Percentiles rank a stretch among this genome's conserved stretches.
phyloP scores from a whole-genome alignment of 2,113 vertebrate genomes.

The Hypomesus transpacificus region DNA sequence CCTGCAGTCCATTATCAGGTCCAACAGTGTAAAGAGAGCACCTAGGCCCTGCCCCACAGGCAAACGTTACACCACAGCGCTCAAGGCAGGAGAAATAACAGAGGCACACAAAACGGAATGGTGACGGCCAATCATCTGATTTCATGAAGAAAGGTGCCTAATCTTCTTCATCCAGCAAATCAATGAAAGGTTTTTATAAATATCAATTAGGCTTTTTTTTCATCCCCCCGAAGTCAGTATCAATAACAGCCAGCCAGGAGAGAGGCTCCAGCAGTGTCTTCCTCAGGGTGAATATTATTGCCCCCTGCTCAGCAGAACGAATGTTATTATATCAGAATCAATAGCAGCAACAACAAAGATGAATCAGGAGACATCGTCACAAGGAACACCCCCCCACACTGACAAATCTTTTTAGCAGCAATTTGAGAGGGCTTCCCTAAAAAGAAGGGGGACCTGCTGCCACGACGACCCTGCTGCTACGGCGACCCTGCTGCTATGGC shows the following conservation, averaged over 20 bases:
- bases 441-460: constrained; percentile 48
- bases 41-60: not conserved
- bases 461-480: too few relatives aligned
- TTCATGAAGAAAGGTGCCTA: not conserved
- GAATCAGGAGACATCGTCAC: constrained; percentile 67
- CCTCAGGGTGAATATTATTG: constrained; percentile 55
- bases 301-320: constrained; percentile 47
- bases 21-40: not conserved
- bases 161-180: constrained; percentile 21
- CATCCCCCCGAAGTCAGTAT: constrained; percentile 15
- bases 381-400: constrained; percentile 62
- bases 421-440: constrained; percentile 81
- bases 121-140: constrained; percentile 12
- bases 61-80: too few relatives aligned
- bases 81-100: not conserved
- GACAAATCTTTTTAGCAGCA: constrained; percentile 89
- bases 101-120: constrained; percentile 5
- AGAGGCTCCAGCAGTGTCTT: constrained; percentile 44
- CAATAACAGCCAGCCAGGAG: constrained; percentile 46
- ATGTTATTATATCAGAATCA: constrained; percentile 67
- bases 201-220: constrained; percentile 27
- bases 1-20: constrained; percentile 6
- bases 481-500: too few relatives aligned
- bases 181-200: not conserved
- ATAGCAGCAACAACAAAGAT: constrained; percentile 58